Percentiles rank a stretch among this genome's conserved stretches.
Evolutionary conservation across 2,888 invertebrate genomes (phyloP).

Genomic region (Aethes cnicana): DNA sequence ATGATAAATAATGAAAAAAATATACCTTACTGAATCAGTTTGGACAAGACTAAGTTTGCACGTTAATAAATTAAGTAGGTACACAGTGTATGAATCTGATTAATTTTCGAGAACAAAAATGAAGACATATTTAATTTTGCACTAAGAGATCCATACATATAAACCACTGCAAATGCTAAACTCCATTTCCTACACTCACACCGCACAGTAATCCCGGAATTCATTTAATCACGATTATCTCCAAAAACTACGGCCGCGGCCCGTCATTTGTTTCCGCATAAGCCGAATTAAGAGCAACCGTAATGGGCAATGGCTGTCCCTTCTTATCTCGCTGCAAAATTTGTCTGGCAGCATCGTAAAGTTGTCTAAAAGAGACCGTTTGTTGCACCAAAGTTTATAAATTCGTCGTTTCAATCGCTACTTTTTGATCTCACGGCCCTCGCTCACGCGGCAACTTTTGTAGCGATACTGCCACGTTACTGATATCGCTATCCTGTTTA

Average conservation of each 20-base stretch:
- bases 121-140: too few relatives aligned
- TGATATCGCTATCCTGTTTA: too few relatives aligned
- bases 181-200: slow-evolving; percentile 5
- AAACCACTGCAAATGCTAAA: background rate
- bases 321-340: slow-evolving; percentile 37
- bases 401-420: too few relatives aligned
- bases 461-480: too few relatives aligned
- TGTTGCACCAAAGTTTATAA: slow-evolving; percentile 13
- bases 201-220: slow-evolving; percentile 14
- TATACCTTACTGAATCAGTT: too few relatives aligned
- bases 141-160: background rate
- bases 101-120: too few relatives aligned
- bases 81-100: too few relatives aligned
- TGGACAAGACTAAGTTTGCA: too few relatives aligned
- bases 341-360: slow-evolving; percentile 37
- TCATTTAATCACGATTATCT: slow-evolving; percentile 27
- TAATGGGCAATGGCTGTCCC: slow-evolving; percentile 28
- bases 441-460: too few relatives aligned
- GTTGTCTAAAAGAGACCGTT: slow-evolving; percentile 28
- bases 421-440: too few relatives aligned
- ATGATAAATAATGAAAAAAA: too few relatives aligned
- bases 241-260: slow-evolving; percentile 24
- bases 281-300: slow-evolving; percentile 28
- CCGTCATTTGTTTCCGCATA: slow-evolving; percentile 30
- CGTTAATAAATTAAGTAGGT: too few relatives aligned